phyloP scores from a whole-genome alignment of 2,113 vertebrate species.

The Phrynosoma blainvillii region DNA sequence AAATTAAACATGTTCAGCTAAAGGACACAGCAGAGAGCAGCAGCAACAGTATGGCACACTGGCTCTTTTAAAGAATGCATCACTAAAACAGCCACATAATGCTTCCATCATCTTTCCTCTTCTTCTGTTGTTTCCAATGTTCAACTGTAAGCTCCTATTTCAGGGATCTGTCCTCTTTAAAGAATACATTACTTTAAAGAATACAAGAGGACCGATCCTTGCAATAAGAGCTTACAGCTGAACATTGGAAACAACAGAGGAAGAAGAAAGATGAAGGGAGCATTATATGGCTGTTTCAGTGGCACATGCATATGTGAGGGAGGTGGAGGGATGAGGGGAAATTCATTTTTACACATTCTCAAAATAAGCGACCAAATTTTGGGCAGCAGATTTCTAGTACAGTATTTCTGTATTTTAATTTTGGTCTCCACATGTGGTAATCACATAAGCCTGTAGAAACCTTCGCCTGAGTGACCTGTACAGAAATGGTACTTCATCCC shows the following conservation, averaged over 20 bases:
- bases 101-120: too few species aligned
- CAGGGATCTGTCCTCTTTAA: too few species aligned
- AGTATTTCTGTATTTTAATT: neutral
- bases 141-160: too few species aligned
- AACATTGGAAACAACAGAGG: neutral
- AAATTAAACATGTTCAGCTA: too few species aligned
- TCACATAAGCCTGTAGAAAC: neutral
- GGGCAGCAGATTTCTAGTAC: neutral
- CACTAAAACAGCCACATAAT: too few species aligned
- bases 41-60: too few species aligned
- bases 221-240: neutral
- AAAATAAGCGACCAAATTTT: constrained; percentile 1
- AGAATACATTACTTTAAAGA: neutral
- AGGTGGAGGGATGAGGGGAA: neutral
- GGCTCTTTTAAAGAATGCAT: too few species aligned
- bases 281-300: neutral
- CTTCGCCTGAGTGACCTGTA: constrained; percentile 9
- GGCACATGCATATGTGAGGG: neutral
- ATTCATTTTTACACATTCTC: neutral
- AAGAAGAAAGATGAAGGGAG: neutral
- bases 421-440: constrained; percentile 23
- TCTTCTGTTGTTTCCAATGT: too few species aligned
- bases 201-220: neutral
- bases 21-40: too few species aligned
- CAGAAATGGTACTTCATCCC: constrained; percentile 11